Evolutionary conservation across 2,888 invertebrate species (phyloP), one percentile per base, ranked within the genome.

Genomic region (Acronicta psi): DNA sequence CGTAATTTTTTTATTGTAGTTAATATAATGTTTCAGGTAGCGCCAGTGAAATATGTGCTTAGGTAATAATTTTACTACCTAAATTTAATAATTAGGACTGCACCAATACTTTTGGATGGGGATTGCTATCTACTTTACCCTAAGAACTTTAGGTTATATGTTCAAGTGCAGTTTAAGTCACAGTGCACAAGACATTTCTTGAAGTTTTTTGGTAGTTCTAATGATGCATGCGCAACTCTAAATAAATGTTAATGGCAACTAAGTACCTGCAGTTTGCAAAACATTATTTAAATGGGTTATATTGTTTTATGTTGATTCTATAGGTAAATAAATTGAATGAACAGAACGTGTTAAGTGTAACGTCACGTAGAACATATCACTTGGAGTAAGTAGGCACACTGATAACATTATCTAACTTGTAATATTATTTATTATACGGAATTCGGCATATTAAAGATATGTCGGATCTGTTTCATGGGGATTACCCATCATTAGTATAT

Each of bases 211-310:
- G 61, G 77, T 76, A 45, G 55, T 58, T 16, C 10, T 23, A 45
- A 57, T 61, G 64, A 77, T 77, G 71, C 75, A 75, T 77, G 68
- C 68, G 75, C 63, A 59, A 38, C 45, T 45, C 50, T 23, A 41
- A 25, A 61, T 47, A 58, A 52, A 73, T 50, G 69, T 38, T 54
- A 38, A 49, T 51, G 31, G 37, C n/a, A n/a, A 1, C 7, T 62
- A 45, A 53, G 45, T 56, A 47, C 42, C 52, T 42, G 49, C n/a
- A n/a, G 31, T 64, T 42, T 56, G 25, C 23, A 41, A 34, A 69
- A 46, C 13, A 62, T 31, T 31, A 25, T 31, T 20, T 11, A 17
- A 41, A 16, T 34, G 11, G 25, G 17, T 23, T n/a, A 44, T n/a
- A 8, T 31, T 23, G 9, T 38, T 40, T 11, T n/a, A 20, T 34